Percentiles rank a stretch among this genome's conserved stretches.
Evolutionary conservation across 2,797 vertebrate species (phyloP).

Genomic region (Erpetoichthys calabaricus): DNA sequence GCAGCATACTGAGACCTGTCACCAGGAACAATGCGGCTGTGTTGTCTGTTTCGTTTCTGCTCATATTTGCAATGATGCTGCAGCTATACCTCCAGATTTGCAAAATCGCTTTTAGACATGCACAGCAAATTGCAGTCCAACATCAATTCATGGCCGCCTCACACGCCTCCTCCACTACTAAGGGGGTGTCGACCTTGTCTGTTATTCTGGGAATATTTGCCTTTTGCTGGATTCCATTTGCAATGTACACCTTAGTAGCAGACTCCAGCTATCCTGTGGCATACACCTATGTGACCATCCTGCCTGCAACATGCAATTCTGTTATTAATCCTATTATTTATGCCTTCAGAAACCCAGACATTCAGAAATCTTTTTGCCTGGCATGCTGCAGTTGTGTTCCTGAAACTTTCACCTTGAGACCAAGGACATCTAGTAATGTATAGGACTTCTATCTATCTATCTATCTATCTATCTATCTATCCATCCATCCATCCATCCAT

Average conservation of each 20-base stretch:
- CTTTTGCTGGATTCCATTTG: conserved; percentile 78
- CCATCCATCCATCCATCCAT: no score
- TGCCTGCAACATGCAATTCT: conserved; percentile 73
- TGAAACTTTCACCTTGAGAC: conserved; percentile 58
- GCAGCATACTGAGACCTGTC: conserved; percentile 72
- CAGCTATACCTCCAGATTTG: conserved; percentile 87
- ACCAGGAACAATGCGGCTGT: conserved; percentile 71
- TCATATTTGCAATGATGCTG: conserved; percentile 76
- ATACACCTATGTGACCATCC: conserved; percentile 71
- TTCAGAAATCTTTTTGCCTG: conserved; percentile 78
- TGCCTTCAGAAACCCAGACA: conserved; percentile 78
- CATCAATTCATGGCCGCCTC: conserved; percentile 73
- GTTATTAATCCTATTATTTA: conserved; percentile 82
- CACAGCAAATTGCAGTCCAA: conserved; percentile 85
- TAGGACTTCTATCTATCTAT: conserved; percentile 28
- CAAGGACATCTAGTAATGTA: conserved; percentile 79
- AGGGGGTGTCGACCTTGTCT: conserved; percentile 76
- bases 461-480: no score
- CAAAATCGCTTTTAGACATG: conserved; percentile 75
- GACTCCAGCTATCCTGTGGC: conserved; percentile 67
- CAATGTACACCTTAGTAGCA: conserved; percentile 74
- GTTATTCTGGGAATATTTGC: conserved; percentile 76
- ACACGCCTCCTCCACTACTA: conserved; percentile 54
- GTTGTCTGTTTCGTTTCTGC: conserved; percentile 67
- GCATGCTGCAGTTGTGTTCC: conserved; percentile 73